Evolutionary conservation across 2,888 invertebrate genomes (phyloP).

Genomic region (Himalopsyche japonica): DNA sequence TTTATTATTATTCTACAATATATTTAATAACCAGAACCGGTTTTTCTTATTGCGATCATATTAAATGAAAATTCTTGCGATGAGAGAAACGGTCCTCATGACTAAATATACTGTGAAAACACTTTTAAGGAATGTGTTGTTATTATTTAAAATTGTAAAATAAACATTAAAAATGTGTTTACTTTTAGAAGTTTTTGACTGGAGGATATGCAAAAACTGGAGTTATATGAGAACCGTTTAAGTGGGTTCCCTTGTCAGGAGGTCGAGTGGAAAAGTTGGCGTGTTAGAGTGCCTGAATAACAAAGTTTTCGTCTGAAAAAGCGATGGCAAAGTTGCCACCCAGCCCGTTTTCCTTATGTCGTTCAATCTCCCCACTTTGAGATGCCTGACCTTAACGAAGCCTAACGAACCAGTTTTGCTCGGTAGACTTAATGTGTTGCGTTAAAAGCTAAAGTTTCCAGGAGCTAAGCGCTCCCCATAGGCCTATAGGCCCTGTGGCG

Average conservation of each 20-base stretch:
- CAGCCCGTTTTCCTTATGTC: not conserved
- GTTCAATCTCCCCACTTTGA: not conserved
- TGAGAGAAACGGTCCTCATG: too few relatives aligned
- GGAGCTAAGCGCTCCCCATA: slow-evolving; percentile 8
- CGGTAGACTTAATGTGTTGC: slow-evolving; percentile 18
- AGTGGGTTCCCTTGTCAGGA: slow-evolving; percentile 11
- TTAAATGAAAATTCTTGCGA: too few relatives aligned
- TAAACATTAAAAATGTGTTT: not conserved
- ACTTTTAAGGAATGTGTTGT: too few relatives aligned
- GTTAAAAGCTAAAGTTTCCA: slow-evolving; percentile 19
- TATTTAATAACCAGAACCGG: too few relatives aligned
- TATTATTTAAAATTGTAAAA: not conserved
- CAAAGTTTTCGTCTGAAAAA: not conserved
- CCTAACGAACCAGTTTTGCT: not conserved
- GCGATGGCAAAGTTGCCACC: not conserved
- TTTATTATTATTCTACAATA: too few relatives aligned
- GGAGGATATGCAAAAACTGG: not conserved
- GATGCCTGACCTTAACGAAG: slow-evolving; percentile 3
- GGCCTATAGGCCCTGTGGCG: slow-evolving; percentile 3
- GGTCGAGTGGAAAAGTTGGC: slow-evolving; percentile 3
- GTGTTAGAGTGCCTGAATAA: not conserved
- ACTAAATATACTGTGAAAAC: too few relatives aligned
- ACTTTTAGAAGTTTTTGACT: not conserved
- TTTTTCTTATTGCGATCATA: too few relatives aligned
- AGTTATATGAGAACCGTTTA: not conserved